Conservation (phyloP, 2,797 vertebrate species). For the Trachops cirrhosus region DNA sequence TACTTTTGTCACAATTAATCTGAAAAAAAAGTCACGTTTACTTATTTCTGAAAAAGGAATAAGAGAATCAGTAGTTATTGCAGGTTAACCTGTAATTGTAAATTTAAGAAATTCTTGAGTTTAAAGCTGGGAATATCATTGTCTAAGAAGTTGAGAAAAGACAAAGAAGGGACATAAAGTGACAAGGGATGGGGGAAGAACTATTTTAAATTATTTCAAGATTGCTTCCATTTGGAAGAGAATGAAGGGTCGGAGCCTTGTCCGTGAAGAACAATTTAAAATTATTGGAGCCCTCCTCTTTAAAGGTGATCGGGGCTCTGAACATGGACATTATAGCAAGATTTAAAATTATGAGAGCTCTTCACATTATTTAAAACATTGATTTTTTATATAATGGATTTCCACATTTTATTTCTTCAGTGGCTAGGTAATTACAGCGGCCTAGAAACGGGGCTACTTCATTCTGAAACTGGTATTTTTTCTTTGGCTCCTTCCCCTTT, state of each 20-base stretch:
- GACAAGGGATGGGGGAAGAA: neutral
- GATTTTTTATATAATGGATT: slow-evolving; percentile 85
- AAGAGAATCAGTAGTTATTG: neutral
- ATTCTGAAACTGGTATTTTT: slow-evolving; percentile 57
- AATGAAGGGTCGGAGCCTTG: slow-evolving; percentile 60
- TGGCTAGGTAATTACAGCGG: slow-evolving; percentile 79
- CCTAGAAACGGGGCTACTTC: slow-evolving; percentile 66
- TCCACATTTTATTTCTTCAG: slow-evolving; percentile 80
- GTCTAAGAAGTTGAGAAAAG: slow-evolving; percentile 19
- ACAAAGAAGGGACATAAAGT: neutral
- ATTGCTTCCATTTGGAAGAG: slow-evolving; percentile 74
- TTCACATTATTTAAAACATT: slow-evolving; percentile 85
- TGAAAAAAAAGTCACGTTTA: neutral
- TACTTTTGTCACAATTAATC: neutral
- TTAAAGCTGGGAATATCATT: slow-evolving; percentile 7
- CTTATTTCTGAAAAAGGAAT: neutral
- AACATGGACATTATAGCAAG: slow-evolving; percentile 58
- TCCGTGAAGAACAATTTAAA: slow-evolving; percentile 75
- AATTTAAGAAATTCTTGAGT: neutral
- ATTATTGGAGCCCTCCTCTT: slow-evolving; percentile 77
- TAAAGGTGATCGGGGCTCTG: slow-evolving; percentile 78
- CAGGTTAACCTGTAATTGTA: neutral
- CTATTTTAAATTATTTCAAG: slow-evolving; percentile 71
- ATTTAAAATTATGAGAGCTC: slow-evolving; percentile 82
- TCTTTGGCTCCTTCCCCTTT: slow-evolving; percentile 53